Evolutionary conservation across 2,113 vertebrate species (phyloP).

Genomic region (Delphinapterus leucas): DNA sequence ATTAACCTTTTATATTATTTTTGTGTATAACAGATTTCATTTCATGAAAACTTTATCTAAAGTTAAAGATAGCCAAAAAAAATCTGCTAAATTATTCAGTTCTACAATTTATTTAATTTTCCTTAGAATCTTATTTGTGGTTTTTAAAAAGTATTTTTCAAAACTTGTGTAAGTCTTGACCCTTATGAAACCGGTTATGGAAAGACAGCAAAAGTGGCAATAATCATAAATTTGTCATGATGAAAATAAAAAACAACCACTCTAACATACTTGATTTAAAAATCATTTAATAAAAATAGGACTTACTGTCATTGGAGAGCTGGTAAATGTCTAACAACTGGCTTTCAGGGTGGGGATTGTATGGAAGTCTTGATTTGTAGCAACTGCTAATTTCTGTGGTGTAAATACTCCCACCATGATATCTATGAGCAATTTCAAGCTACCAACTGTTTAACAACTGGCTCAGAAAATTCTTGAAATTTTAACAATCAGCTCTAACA

Average conservation of each 20-base stretch:
- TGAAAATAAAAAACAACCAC: not conserved
- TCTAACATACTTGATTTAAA: not conserved
- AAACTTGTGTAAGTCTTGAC: not conserved
- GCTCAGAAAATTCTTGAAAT: not conserved
- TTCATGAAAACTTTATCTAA: not conserved
- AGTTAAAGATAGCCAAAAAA: not conserved
- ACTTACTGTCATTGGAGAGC: not conserved
- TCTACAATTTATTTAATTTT: slow-evolving; percentile 8
- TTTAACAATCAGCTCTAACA: not conserved
- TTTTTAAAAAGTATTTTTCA: not conserved
- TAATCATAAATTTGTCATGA: not conserved
- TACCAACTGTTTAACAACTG: not conserved
- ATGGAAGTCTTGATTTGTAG: not conserved
- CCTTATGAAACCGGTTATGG: not conserved
- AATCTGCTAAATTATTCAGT: not conserved
- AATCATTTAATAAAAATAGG: not conserved
- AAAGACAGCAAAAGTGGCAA: not conserved
- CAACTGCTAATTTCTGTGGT: not conserved
- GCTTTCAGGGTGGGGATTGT: not conserved
- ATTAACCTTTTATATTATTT: not conserved
- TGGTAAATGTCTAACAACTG: not conserved
- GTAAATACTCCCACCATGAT: not conserved
- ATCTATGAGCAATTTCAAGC: not conserved
- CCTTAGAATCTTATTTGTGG: not conserved
- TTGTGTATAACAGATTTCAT: not conserved